phyloP scores from a whole-genome alignment of 2,888 invertebrate genomes.

The Flabesymbios commensalis region DNA sequence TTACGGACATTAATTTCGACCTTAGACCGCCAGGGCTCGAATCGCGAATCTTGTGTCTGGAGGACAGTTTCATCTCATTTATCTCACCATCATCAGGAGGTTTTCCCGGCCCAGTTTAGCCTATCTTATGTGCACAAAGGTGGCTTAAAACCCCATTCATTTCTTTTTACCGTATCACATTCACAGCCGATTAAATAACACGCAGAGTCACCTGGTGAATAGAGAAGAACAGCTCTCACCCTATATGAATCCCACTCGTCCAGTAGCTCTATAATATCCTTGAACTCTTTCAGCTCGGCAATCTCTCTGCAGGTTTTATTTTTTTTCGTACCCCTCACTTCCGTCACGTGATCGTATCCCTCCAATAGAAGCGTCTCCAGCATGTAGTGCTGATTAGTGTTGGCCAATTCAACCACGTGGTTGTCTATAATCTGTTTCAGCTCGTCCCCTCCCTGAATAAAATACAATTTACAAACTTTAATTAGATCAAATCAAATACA shows the following conservation, averaged over 20 bases:
- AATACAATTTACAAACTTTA: background rate
- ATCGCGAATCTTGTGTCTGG: no score
- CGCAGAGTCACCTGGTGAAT: no score
- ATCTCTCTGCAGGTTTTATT: slow-evolving; percentile 43
- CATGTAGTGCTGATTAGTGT: slow-evolving; percentile 29
- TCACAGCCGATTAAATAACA: no score
- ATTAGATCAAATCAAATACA: background rate
- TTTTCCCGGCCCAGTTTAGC: no score
- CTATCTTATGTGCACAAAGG: no score
- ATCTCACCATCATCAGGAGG: no score
- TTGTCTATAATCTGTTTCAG: slow-evolving; percentile 39
- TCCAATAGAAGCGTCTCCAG: slow-evolving; percentile 49
- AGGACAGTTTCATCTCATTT: no score
- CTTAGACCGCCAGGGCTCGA: no score
- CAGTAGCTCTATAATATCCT: slow-evolving; percentile 46
- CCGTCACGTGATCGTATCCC: slow-evolving; percentile 53
- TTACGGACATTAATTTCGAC: no score
- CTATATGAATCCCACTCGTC: slow-evolving; percentile 47
- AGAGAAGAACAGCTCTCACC: no score
- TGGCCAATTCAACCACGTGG: slow-evolving; percentile 36
- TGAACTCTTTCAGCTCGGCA: slow-evolving; percentile 46
- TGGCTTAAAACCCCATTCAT: no score
- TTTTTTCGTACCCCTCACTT: slow-evolving; percentile 35
- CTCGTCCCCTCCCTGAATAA: slow-evolving; percentile 16
- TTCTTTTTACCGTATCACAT: no score